Conservation (phyloP, 2,888 invertebrate genomes). For the Fabriciana adippe region DNA sequence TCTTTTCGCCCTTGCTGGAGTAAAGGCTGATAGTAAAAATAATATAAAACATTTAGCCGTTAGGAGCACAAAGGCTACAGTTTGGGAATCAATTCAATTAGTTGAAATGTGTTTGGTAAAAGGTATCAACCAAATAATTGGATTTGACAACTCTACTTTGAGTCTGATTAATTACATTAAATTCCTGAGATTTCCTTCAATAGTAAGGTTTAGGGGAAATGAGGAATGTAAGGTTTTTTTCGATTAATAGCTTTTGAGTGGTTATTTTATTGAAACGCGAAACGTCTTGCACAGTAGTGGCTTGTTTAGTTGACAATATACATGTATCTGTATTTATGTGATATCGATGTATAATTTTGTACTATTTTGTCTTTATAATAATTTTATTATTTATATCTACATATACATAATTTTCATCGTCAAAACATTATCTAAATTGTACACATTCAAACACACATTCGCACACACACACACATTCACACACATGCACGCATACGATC, state of each 20-base stretch:
- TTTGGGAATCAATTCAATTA: constrained; percentile 29
- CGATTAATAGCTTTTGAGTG: constrained; percentile 13
- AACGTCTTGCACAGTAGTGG: neutral
- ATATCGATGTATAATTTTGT: too few relatives aligned
- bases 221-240: neutral
- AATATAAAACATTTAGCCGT: neutral
- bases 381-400: too few relatives aligned
- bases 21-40: neutral
- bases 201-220: neutral
- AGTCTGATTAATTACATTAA: constrained; percentile 19
- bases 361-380: too few relatives aligned
- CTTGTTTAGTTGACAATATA: too few relatives aligned
- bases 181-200: constrained; percentile 9
- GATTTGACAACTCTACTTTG: constrained; percentile 27
- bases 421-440: too few relatives aligned
- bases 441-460: too few relatives aligned
- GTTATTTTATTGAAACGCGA: neutral
- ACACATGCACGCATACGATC: too few relatives aligned
- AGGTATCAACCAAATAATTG: constrained; percentile 23
- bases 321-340: too few relatives aligned
- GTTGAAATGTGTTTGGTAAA: constrained; percentile 24
- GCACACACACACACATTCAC: too few relatives aligned
- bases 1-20: too few relatives aligned
- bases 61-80: neutral
- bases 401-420: too few relatives aligned